Base-by-base conservation (phyloP, 1,140 invertebrate genomes). In the Aleiodes sp. region DNA sequence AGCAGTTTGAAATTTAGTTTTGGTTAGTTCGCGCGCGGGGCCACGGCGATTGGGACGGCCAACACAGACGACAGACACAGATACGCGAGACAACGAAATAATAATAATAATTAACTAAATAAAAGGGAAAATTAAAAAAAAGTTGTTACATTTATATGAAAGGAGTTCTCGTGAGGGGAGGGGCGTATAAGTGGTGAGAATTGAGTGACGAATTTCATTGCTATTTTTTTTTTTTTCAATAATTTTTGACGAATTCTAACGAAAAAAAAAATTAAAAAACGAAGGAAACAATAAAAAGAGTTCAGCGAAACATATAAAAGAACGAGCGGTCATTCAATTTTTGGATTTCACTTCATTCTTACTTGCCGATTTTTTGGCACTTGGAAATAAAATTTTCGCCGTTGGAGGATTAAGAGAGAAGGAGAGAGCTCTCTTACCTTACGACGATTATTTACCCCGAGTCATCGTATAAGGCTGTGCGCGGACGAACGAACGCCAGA, bases 21-120 rank as follows among this genome's bases (percentile, higher is more conserved):
- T 78, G 82, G 80, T 86, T 85, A 86, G 85, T 86, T 86, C 80
- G 82, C 83, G 85, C 83, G 83, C 84, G 83, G 81, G 84, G 83
- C 80, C 84, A 82, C 83, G 80, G 77, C 82, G 82, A 86, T 78
- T 82, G 80, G 78, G 80, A 86, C 81, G 80, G 77, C 75, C 75
- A 71, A 71, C 64, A 60, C 35, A 62, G 65, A 72, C 73, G 70
- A 70, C 62, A 65, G 63, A 73, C 60, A 65, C n/a, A n/a, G n/a
- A n/a, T 60, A 73, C 71, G 46, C 65, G 72, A 73, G 72, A 70
- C 46, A 65, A 68, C 63, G 59, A 66, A 70, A 62, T 14, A 63
- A 69, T 57, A 31, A 60, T 31, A 62, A 59, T 35, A 59, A 63
- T 28, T 65, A 64, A 70, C 12, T 31, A 41, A 39, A 41, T 21